Evolutionary conservation across 2,113 vertebrate genomes (phyloP), one percentile per base, ranked within the genome.

Genomic region (Lepus timidus): DNA sequence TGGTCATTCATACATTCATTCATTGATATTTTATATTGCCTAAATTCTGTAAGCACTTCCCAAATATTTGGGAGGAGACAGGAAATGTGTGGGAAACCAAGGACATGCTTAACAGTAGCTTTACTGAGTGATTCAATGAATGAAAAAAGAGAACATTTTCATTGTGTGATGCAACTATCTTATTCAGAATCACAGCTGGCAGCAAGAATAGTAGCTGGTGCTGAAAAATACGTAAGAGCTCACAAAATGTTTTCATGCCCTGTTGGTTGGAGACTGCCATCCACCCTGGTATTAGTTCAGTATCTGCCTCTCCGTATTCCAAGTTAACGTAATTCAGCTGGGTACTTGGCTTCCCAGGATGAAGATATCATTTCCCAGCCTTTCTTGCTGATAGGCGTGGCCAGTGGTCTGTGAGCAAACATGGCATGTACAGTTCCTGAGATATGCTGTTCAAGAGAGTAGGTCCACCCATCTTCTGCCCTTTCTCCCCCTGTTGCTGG

Each of bases 401-500:
- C 33, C 55, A 82, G 9, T 0, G 27, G 44, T 79, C 67, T 79
- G 39, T 52, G 20, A 85, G 58, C 16, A 58, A 85, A 68, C 23
- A 65, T 19, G 29, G 31, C 39, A 23, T 75, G n/a, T 67, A 4
- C 9, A 65, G 68, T 83, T 65, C 83, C 91, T 55, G 4, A n/a
- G 49, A 75, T 27, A 82, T 8, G 25, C 29, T 71, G n/a, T 83
- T 36, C 55, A 51, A 44, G 49, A 83, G 29, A 58, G 88, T 17
- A 44, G 64, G 68, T 10, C 55, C 22, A 84, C 88, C 92, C 74
- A 75, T 51, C 33, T 23, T 8, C 87, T 62, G 33, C 64, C 81
- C 90, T 85, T 82, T 96, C 64, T 75, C 31, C n/a, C 81, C 52
- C 23, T 73, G 51, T 85, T 96, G 78, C 88, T 91, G 79, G 67